phyloP scores from a whole-genome alignment of 2,888 invertebrate species.

The Emmelina monodactyla region DNA sequence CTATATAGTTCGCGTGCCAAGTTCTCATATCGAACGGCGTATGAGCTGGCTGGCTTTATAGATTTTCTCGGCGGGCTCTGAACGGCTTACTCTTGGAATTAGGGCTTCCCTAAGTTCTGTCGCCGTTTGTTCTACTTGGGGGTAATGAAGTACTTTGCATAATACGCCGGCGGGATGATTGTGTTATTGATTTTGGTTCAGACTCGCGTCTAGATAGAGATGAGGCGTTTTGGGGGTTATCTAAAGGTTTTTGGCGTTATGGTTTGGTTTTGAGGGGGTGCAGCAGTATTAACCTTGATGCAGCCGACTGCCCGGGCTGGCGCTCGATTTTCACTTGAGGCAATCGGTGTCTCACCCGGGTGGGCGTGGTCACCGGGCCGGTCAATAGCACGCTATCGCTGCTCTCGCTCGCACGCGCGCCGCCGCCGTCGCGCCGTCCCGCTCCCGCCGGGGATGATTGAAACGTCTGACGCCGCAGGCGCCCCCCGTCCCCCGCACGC shows the following conservation, averaged over 20 bases:
- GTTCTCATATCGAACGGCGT: conserved; percentile 45
- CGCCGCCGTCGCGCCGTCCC: conserved; percentile 28
- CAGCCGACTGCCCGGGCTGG: conserved; percentile 59
- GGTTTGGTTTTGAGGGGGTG: no score
- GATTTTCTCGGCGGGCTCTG: conserved; percentile 24
- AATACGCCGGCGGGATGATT: no score
- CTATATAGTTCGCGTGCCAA: conserved; percentile 51
- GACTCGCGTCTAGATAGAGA: no score
- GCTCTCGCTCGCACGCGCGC: conserved; percentile 35
- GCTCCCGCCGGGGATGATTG: conserved; percentile 60
- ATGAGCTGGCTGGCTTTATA: conserved; percentile 39
- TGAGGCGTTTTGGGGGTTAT: no score
- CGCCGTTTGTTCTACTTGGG: not conserved
- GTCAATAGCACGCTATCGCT: conserved; percentile 59
- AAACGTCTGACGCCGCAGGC: conserved; percentile 67
- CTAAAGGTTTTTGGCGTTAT: no score
- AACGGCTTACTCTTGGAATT: conserved; percentile 6
- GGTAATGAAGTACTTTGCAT: not conserved
- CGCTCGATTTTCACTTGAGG: conserved; percentile 65
- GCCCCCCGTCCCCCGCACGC: conserved; percentile 61
- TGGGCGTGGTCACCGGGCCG: conserved; percentile 63
- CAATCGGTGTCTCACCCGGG: conserved; percentile 61
- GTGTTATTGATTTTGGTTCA: no score
- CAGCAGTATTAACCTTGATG: conserved; percentile 43
- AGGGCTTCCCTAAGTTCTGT: no score